Percentiles rank a stretch among this genome's conserved stretches.
phyloP scores from a whole-genome alignment of 2,888 invertebrate genomes.

The Andrena chrysosceles region DNA sequence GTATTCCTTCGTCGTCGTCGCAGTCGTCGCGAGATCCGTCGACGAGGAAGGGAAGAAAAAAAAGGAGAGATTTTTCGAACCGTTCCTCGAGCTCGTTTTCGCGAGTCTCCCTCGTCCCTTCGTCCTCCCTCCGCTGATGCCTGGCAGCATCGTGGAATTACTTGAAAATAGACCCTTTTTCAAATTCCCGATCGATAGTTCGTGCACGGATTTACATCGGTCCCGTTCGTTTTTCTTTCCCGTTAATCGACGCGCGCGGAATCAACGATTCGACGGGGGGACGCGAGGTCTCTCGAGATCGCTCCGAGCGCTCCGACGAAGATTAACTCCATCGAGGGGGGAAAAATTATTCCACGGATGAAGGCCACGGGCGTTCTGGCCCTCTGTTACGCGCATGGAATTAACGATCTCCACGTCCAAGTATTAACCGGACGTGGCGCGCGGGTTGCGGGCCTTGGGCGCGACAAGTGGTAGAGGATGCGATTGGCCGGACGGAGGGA shows the following conservation, averaged over 20 bases:
- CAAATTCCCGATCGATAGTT: not conserved
- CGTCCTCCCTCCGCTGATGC: no score
- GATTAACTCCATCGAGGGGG: constrained; percentile 71
- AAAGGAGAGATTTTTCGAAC: constrained; percentile 5
- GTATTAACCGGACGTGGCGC: constrained; percentile 56
- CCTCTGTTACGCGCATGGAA: constrained; percentile 51
- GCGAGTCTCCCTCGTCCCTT: not conserved
- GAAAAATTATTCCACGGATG: constrained; percentile 69
- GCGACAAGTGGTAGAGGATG: constrained; percentile 20
- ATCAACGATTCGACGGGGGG: constrained; percentile 48
- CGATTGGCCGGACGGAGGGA: constrained; percentile 28
- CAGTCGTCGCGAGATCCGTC: constrained; percentile 19
- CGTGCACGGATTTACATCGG: not conserved
- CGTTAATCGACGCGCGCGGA: constrained; percentile 48
- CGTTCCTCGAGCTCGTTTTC: not conserved
- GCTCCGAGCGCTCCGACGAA: constrained; percentile 45
- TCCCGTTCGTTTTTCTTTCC: constrained; percentile 16
- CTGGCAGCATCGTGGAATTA: not conserved
- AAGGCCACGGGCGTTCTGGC: constrained; percentile 37
- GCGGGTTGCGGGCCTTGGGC: not conserved
- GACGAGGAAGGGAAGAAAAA: not conserved
- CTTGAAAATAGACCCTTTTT: not conserved
- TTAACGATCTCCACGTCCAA: constrained; percentile 54
- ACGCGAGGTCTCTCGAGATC: constrained; percentile 62
- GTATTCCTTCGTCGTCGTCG: constrained; percentile 40